Evolutionary conservation across 2,888 invertebrate species (phyloP).

Genomic region (Cryptops parisi): DNA sequence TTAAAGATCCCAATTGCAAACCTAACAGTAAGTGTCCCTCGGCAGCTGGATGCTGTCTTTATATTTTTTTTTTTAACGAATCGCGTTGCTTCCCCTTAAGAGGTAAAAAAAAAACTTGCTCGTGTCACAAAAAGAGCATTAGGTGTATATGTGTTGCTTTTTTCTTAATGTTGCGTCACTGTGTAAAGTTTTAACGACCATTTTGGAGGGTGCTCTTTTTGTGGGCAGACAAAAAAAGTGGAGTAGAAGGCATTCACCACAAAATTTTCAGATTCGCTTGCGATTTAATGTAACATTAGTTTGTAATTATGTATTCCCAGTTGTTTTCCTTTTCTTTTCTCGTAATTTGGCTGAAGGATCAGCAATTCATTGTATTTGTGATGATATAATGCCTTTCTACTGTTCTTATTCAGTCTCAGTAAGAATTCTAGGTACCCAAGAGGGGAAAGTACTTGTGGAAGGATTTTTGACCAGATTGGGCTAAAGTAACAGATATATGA

Average conservation of each 20-base stretch:
- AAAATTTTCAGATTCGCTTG: background rate
- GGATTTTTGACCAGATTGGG: constrained; percentile 33
- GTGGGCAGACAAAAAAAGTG: constrained; percentile 6
- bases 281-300: background rate
- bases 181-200: too few relatives aligned
- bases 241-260: constrained; percentile 12
- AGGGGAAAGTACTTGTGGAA: constrained; percentile 25
- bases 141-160: too few relatives aligned
- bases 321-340: background rate
- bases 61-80: background rate
- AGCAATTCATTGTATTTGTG: background rate
- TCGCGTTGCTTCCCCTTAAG: background rate
- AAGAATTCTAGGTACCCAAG: constrained; percentile 22
- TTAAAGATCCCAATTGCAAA: constrained; percentile 7
- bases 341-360: background rate
- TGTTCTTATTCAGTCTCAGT: constrained; percentile 16
- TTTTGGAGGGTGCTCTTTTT: background rate
- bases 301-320: background rate
- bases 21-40: constrained; percentile 8
- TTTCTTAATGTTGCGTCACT: too few relatives aligned
- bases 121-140: constrained; percentile 1
- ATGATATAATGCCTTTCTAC: constrained; percentile 15
- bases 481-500: background rate
- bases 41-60: too few relatives aligned
- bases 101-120: background rate